phyloP scores from a whole-genome alignment of 2,113 vertebrate genomes.

The Centropristis striata region DNA sequence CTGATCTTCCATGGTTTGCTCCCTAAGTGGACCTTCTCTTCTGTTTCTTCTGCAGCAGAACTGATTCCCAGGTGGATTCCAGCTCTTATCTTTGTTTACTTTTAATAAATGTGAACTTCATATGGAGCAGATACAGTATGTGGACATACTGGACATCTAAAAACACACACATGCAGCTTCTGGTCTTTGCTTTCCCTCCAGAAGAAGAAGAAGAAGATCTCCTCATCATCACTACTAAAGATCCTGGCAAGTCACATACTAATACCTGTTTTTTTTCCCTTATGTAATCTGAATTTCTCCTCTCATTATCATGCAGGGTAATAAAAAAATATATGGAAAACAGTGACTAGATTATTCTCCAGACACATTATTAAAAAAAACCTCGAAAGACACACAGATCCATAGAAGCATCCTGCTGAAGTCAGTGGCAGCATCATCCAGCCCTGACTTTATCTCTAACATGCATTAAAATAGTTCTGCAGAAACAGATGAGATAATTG shows the following conservation, averaged over 20 bases:
- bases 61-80: conserved; percentile 28
- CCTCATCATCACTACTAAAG: conserved; percentile 4
- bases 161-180: conserved; percentile 29
- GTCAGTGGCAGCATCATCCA: conserved; percentile 2
- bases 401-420: neutral
- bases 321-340: neutral
- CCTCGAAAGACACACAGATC: neutral
- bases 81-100: conserved; percentile 30
- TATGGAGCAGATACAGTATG: conserved; percentile 16
- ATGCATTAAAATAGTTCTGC: conserved; percentile 51
- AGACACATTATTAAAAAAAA: neutral
- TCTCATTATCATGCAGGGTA: conserved; percentile 20
- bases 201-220: conserved; percentile 28
- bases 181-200: conserved; percentile 15
- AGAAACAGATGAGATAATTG: conserved; percentile 15
- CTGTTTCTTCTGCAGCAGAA: conserved; percentile 34
- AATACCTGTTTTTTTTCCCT: conserved; percentile 12
- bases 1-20: conserved; percentile 29
- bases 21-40: conserved; percentile 22
- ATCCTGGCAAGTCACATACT: conserved; percentile 10
- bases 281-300: conserved; percentile 44
- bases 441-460: conserved; percentile 32
- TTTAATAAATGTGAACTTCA: conserved; percentile 19
- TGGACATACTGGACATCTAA: conserved; percentile 1
- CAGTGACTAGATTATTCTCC: neutral